These are phyloP conservation scores for Asarcornis scutulata DNA, from an alignment of 2,113 vertebrate species.

Conservation along the genomic window DNA sequence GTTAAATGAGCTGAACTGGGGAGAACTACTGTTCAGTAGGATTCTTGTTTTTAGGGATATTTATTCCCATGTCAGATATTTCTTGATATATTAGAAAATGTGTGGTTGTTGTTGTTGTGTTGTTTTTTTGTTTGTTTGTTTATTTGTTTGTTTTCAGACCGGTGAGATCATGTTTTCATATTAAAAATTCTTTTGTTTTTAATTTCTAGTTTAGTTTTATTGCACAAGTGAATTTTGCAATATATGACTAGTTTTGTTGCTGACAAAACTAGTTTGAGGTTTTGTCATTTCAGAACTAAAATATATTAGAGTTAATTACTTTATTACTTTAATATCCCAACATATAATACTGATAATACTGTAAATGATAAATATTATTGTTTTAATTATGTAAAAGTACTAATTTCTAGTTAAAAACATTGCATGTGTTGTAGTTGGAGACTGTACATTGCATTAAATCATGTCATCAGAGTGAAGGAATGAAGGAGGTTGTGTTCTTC, in stretches of 20 bases:
- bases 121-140: too few relatives aligned
- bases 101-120: too few relatives aligned
- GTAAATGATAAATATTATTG: not conserved
- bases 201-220: not conserved
- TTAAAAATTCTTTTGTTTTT: not conserved
- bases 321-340: not conserved
- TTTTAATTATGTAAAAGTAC: not conserved
- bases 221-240: not conserved
- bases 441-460: not conserved
- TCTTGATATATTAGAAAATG: not conserved
- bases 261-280: not conserved
- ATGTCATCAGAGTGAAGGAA: not conserved
- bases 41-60: not conserved
- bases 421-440: not conserved
- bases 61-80: not conserved
- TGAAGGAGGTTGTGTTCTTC: not conserved
- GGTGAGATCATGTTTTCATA: not conserved
- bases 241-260: not conserved
- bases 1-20: not conserved
- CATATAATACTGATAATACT: not conserved
- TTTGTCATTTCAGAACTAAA: constrained; percentile 1
- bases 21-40: not conserved
- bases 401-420: not conserved
- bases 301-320: not conserved
- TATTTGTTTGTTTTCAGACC: not conserved